phyloP scores from a whole-genome alignment of 2,888 invertebrate species.

The Hanleya hanleyi region DNA sequence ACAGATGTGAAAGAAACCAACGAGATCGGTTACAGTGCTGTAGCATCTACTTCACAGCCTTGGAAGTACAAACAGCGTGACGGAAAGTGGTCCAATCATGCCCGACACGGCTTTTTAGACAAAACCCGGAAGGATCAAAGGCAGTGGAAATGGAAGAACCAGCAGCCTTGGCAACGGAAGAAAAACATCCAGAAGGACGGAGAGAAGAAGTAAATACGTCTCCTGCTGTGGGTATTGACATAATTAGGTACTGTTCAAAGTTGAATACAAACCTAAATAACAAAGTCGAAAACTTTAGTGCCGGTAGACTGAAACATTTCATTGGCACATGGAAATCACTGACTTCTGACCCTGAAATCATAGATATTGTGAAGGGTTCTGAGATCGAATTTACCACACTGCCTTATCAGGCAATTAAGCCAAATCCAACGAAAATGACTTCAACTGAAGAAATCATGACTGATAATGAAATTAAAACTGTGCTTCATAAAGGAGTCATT shows the following conservation, averaged over 20 bases:
- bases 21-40: neutral
- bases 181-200: neutral
- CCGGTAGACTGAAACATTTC: neutral
- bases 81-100: no score
- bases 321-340: neutral
- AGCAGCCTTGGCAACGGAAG: neutral
- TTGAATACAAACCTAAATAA: neutral
- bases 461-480: constrained; percentile 13
- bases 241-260: neutral
- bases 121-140: no score
- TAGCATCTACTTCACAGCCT: neutral
- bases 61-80: no score
- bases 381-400: constrained; percentile 11
- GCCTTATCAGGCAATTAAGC: neutral
- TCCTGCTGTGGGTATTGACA: neutral
- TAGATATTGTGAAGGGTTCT: constrained; percentile 17
- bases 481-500: neutral
- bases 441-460: neutral
- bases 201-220: neutral
- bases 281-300: neutral
- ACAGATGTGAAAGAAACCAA: neutral
- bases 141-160: no score
- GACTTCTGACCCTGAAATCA: constrained; percentile 1
- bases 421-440: neutral
- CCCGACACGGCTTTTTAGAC: no score